Conservation (phyloP, 2,797 vertebrate genomes). For the Phoxinus dragarum region DNA sequence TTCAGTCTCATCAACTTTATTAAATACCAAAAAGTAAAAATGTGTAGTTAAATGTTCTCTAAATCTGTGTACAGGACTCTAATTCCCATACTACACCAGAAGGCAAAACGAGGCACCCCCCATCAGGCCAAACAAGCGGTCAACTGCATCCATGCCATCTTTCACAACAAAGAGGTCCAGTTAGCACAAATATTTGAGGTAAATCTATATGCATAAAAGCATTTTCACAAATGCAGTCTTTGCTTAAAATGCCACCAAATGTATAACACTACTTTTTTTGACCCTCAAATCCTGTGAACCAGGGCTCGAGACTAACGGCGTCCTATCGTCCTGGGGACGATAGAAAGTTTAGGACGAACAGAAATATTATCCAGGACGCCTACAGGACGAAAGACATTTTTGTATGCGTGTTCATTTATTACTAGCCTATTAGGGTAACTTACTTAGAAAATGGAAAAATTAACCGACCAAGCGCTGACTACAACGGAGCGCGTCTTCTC, state of each 20-base stretch:
- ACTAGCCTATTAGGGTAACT: no score
- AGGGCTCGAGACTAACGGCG: no score
- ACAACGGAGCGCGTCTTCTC: no score
- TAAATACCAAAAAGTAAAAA: neutral
- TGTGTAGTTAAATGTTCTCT: neutral
- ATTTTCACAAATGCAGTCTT: neutral
- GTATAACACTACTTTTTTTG: neutral
- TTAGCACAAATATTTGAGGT: constrained; percentile 99
- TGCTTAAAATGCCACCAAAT: neutral
- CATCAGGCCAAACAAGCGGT: constrained; percentile 99
- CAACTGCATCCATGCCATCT: constrained; percentile 98
- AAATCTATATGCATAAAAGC: constrained; percentile 35
- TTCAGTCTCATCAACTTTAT: neutral
- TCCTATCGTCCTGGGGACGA: no score
- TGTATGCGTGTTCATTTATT: no score
- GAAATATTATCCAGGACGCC: no score
- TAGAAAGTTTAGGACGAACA: no score
- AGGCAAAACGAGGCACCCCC: constrained; percentile 97
- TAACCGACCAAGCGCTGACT: no score
- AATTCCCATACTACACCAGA: constrained; percentile 98
- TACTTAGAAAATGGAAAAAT: no score
- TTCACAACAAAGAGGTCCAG: constrained; percentile 98
- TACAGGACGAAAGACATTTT: no score
- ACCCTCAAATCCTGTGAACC: neutral
- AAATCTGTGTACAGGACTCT: constrained; percentile 83